Evolutionary conservation across 2,113 vertebrate genomes (phyloP).

Genomic region (Regulus satrapa): DNA sequence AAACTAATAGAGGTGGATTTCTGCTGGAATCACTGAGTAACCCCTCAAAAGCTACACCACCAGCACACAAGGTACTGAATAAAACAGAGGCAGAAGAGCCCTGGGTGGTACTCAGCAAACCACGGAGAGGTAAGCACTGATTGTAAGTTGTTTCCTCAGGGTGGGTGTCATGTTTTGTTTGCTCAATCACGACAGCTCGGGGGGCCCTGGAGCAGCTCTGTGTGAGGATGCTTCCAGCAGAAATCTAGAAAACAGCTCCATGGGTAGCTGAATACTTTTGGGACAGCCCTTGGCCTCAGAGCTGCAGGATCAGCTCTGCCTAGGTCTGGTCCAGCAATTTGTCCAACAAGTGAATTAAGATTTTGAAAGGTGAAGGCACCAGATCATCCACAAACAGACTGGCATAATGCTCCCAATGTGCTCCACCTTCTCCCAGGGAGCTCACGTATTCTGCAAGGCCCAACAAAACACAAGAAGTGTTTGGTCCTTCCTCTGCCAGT

Average conservation of each 20-base stretch:
- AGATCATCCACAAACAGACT: background rate
- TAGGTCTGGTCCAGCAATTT: background rate
- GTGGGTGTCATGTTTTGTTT: background rate
- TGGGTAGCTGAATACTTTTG: background rate
- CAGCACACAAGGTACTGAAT: background rate
- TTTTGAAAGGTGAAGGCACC: background rate
- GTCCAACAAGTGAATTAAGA: background rate
- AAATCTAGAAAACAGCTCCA: background rate
- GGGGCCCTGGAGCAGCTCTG: background rate
- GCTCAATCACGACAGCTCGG: background rate
- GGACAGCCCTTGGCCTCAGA: background rate
- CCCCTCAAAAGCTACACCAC: background rate
- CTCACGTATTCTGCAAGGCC: background rate
- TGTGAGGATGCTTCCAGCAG: background rate
- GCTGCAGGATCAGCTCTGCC: background rate
- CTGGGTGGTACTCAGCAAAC: background rate
- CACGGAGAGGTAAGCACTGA: background rate
- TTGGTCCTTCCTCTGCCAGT: background rate
- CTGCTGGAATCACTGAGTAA: background rate
- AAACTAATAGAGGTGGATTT: background rate
- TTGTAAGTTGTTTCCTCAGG: background rate
- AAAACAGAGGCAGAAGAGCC: background rate
- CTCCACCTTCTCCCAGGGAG: background rate
- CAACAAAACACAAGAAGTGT: background rate
- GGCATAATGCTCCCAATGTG: fast-evolving